These are phyloP conservation scores for Synergus japonicus DNA, from an alignment of 2,888 invertebrate genomes.

Conservation along the genomic window DNA sequence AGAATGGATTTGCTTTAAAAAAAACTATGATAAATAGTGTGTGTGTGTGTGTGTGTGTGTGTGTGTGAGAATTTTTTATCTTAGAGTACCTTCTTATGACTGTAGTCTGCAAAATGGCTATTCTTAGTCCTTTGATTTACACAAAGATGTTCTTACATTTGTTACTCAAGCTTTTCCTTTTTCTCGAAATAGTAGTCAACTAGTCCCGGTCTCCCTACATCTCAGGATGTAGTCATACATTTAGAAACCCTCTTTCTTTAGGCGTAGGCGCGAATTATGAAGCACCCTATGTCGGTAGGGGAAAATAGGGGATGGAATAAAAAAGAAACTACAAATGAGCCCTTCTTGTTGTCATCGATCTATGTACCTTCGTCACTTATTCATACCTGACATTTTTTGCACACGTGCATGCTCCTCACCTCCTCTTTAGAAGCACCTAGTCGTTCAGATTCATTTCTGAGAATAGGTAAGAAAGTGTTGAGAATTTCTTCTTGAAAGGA, in stretches of 20 bases:
- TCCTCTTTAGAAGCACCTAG: neutral
- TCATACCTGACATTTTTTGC: neutral
- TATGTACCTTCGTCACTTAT: neutral
- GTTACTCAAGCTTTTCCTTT: neutral
- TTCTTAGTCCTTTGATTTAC: slow-evolving; percentile 11
- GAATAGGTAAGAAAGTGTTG: neutral
- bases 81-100: neutral
- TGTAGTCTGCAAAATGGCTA: slow-evolving; percentile 2
- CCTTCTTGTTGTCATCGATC: neutral
- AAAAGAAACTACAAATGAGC: neutral
- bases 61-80: neutral
- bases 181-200: neutral
- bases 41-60: neutral
- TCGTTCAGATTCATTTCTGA: neutral
- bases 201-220: neutral
- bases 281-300: neutral
- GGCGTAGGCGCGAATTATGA: neutral
- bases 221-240: slow-evolving; percentile 27
- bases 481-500: neutral
- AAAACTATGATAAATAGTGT: neutral
- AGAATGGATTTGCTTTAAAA: neutral
- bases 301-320: neutral
- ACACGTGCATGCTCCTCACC: too few relatives aligned
- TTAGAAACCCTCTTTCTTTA: slow-evolving; percentile 16
- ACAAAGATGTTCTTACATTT: slow-evolving; percentile 18